Evolutionary conservation across 2,797 vertebrate genomes (phyloP).

Genomic region (Sebastes minor): DNA sequence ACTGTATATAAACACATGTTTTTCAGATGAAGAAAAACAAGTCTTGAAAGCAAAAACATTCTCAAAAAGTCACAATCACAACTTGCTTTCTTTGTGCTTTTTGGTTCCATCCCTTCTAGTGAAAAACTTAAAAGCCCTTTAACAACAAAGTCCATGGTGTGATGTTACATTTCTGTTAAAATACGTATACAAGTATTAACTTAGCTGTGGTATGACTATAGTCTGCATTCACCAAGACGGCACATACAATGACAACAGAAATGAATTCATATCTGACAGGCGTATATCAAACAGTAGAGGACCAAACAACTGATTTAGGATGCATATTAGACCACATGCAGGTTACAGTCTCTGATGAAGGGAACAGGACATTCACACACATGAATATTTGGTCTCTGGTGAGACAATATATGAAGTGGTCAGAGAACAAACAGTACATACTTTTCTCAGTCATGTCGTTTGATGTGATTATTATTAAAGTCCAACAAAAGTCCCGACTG

Average conservation of each 20-base stretch:
- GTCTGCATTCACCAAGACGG: slow-evolving; percentile 40
- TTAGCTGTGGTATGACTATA: slow-evolving; percentile 16
- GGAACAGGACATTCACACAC: slow-evolving; percentile 26
- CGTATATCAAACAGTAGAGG: slow-evolving; percentile 25
- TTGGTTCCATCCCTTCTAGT: slow-evolving; percentile 63
- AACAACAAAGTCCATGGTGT: slow-evolving; percentile 28
- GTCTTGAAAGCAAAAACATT: slow-evolving; percentile 20
- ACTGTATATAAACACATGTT: slow-evolving; percentile 77
- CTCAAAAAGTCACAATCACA: slow-evolving; percentile 61
- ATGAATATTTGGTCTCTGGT: slow-evolving; percentile 31
- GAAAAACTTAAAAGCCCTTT: slow-evolving; percentile 63
- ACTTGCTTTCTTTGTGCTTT: slow-evolving; percentile 84
- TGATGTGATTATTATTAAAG: background rate
- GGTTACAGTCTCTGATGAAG: slow-evolving; percentile 37
- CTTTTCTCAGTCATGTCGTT: background rate
- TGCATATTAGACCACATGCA: slow-evolving; percentile 67
- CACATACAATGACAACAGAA: slow-evolving; percentile 19
- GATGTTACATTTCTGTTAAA: slow-evolving; percentile 30
- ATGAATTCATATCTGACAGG: slow-evolving; percentile 21
- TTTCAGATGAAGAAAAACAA: slow-evolving; percentile 75
- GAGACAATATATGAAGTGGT: slow-evolving; percentile 1
- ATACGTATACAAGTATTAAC: slow-evolving; percentile 41
- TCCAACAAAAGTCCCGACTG: background rate
- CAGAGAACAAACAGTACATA: slow-evolving; percentile 25
- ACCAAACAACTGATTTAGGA: slow-evolving; percentile 43